Conservation (phyloP, 2,888 invertebrate species). For the Yponomeuta plumbellus region DNA sequence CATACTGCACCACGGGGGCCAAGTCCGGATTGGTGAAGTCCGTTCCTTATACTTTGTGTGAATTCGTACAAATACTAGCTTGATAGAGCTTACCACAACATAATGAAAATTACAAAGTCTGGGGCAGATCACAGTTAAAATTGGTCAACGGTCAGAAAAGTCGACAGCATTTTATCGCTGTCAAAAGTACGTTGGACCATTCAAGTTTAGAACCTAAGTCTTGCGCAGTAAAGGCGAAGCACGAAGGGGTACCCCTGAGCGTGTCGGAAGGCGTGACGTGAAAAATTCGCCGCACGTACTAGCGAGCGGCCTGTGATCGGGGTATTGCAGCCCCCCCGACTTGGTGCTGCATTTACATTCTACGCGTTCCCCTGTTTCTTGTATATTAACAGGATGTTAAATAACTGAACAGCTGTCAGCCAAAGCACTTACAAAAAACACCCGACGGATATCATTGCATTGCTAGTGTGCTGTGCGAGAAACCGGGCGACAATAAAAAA, state of each 20-base stretch:
- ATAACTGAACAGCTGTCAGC: too few relatives aligned
- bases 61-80: too few relatives aligned
- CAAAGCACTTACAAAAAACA: too few relatives aligned
- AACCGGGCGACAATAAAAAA: too few relatives aligned
- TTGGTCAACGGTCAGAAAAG: background rate
- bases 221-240: background rate
- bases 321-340: background rate
- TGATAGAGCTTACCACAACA: too few relatives aligned
- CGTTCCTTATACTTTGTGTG: too few relatives aligned
- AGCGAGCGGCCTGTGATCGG: background rate
- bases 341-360: background rate
- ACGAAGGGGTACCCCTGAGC: background rate
- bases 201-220: background rate
- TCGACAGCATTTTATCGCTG: background rate
- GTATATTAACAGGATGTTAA: background rate
- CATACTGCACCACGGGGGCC: too few relatives aligned
- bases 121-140: background rate
- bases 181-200: background rate
- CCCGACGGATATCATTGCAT: too few relatives aligned
- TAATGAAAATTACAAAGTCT: too few relatives aligned
- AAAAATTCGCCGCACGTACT: background rate
- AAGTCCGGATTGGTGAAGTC: too few relatives aligned
- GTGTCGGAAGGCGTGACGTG: background rate
- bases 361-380: background rate
- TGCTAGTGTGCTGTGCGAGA: too few relatives aligned